These are phyloP conservation scores for Lordiphosa mommai DNA, from an alignment of 1,140 invertebrate species.

Conservation along the genomic window DNA sequence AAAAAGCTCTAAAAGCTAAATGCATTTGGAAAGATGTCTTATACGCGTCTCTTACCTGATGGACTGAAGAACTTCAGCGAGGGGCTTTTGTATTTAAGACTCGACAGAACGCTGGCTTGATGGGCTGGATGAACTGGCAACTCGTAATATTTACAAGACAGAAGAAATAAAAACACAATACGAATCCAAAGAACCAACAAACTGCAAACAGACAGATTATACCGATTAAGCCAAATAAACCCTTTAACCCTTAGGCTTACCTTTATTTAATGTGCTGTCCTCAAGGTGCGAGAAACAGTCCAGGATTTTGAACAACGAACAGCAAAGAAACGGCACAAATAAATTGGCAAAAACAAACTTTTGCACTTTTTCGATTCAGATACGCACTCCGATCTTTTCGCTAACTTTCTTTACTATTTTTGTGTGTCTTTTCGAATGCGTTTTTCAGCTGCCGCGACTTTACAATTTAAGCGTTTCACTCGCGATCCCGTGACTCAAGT, in stretches of 20 bases:
- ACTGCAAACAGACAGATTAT: neutral
- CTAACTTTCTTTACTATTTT: neutral
- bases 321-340: slow-evolving; percentile 18
- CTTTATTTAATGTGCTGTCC: neutral
- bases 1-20: no score
- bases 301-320: slow-evolving; percentile 29
- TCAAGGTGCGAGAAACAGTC: slow-evolving; percentile 10
- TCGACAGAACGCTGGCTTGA: slow-evolving; percentile 2
- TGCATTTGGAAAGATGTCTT: no score
- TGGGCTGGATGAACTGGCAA: slow-evolving; percentile 7
- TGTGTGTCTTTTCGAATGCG: neutral
- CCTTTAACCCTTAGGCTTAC: neutral
- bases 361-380: neutral
- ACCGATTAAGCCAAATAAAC: no score
- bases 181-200: slow-evolving; percentile 14
- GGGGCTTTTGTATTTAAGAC: no score
- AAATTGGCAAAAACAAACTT: neutral
- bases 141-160: slow-evolving; percentile 7
- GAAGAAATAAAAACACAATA: slow-evolving; percentile 19
- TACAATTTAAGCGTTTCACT: slow-evolving; percentile 58
- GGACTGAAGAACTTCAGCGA: no score
- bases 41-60: no score
- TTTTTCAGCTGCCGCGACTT: slow-evolving; percentile 21
- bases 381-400: neutral
- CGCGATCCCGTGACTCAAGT: slow-evolving; percentile 25